Percentiles rank a stretch among this genome's conserved stretches.
Evolutionary conservation across 2,113 vertebrate genomes (phyloP).

Genomic region (Carettochelys insculpta): DNA sequence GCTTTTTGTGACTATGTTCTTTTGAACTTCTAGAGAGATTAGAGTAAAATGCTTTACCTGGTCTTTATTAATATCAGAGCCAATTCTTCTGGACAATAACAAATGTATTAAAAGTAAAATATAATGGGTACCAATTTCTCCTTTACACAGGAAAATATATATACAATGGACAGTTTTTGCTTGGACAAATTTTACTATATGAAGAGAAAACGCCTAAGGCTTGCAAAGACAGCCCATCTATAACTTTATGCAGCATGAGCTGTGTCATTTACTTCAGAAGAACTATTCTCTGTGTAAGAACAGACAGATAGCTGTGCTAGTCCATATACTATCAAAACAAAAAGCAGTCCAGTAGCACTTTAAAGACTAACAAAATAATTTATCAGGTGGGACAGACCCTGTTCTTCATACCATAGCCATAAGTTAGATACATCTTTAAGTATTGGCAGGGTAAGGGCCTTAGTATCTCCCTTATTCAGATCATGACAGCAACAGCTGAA

Average conservation of each 20-base stretch:
- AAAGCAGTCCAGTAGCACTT: too few species aligned
- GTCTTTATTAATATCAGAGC: not conserved
- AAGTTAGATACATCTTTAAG: not conserved
- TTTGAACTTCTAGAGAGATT: not conserved
- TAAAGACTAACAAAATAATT: too few species aligned
- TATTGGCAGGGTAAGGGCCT: not conserved
- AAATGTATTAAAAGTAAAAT: not conserved
- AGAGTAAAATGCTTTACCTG: not conserved
- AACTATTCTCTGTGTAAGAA: not conserved
- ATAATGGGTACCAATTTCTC: not conserved
- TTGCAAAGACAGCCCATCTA: not conserved
- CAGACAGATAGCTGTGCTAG: too few species aligned
- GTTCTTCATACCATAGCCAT: too few species aligned
- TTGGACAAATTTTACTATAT: not conserved
- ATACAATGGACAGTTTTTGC: not conserved
- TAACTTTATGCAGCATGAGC: not conserved
- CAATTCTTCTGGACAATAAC: not conserved
- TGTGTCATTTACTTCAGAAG: not conserved
- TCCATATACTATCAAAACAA: too few species aligned
- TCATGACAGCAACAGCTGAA: not conserved
- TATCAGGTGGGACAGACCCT: too few species aligned
- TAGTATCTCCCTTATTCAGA: not conserved
- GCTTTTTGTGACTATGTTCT: not conserved
- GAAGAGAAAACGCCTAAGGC: not conserved
- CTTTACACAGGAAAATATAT: not conserved